phyloP scores from a whole-genome alignment of 2,888 invertebrate species.

The Abscondita cerata region DNA sequence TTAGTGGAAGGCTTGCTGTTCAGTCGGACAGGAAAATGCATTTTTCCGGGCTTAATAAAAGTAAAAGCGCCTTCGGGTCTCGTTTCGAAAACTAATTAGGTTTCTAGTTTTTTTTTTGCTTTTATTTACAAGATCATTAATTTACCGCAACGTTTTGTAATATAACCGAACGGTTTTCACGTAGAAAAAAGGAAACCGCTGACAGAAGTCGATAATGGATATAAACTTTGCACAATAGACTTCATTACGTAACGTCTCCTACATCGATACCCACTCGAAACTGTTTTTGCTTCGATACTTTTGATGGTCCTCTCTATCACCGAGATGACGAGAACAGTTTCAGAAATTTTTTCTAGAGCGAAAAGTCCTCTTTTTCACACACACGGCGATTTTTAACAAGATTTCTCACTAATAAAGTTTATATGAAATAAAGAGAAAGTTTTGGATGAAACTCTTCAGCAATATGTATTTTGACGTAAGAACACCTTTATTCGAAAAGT shows the following conservation, averaged over 20 bases:
- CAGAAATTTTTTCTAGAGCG: not conserved
- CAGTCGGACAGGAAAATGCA: constrained; percentile 21
- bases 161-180: too few species aligned
- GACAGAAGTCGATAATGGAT: constrained; percentile 33
- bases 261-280: constrained; percentile 23
- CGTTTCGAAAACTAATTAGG: constrained; percentile 27
- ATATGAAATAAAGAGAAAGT: too few species aligned
- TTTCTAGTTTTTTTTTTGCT: constrained; percentile 20
- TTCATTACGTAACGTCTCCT: constrained; percentile 28
- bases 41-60: constrained; percentile 29
- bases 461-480: too few species aligned
- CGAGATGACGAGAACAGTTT: not conserved
- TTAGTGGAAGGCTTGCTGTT: not conserved
- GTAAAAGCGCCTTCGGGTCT: constrained; percentile 27
- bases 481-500: too few species aligned
- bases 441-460: too few species aligned
- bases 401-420: too few species aligned
- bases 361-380: too few species aligned
- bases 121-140: constrained; percentile 27
- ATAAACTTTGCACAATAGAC: constrained; percentile 33
- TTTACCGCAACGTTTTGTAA: constrained; percentile 7
- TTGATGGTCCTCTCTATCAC: constrained; percentile 18
- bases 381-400: too few species aligned
- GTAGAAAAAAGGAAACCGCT: constrained; percentile 24
- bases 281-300: constrained; percentile 27